Base-by-base conservation (phyloP, 2,888 invertebrate genomes). In the Sylvicola cinctus region DNA sequence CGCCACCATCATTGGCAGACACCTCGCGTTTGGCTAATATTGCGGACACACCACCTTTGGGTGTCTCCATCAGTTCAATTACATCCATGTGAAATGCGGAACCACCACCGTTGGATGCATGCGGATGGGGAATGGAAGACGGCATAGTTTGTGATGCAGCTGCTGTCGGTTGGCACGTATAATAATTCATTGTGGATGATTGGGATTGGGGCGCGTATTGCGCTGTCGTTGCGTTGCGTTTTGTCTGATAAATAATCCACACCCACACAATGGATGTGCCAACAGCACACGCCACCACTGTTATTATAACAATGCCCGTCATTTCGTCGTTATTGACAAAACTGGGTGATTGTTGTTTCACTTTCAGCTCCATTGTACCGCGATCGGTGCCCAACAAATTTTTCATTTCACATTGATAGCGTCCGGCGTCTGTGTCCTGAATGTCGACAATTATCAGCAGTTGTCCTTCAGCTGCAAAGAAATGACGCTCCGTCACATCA, bases 211-310 rank as follows among this genome's bases (percentile, higher is more conserved):
- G 5, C 4, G 20, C 20, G 20, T 20, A 20, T 8, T 20, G 20
- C 5, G 20, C 20, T 4, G 20, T 8, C 20, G 20, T 20, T 6
- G 20, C 20, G 8, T 20, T 20, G 20, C 20, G 20, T 40, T 83
- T 65, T 4, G 84, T 81, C 49, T 81, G 78, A 54, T 84, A 85
- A 46, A 87, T 85, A 41, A 88, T 83, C 36, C 85, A 74, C 32
- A 88, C 84, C 88, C 90, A 90, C 34, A 87, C 72, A 12, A 84
- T 67, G 2, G 87, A 85, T 6, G 88, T 90, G n/a, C 78, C 75
- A 12, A 91, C 81, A 34, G 88, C 79, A 58, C 88, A 84, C 54
- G 84, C 83, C 28, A 87, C 83, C 1, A 85, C 78, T 3, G 84
- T 83, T 44, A 91, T 84, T 48, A 90, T 74, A 43, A 88, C 78